Evolutionary conservation across 2,797 vertebrate species (phyloP), one percentile per base, ranked within the genome.

Genomic region (Chiloscyllium punctatum): DNA sequence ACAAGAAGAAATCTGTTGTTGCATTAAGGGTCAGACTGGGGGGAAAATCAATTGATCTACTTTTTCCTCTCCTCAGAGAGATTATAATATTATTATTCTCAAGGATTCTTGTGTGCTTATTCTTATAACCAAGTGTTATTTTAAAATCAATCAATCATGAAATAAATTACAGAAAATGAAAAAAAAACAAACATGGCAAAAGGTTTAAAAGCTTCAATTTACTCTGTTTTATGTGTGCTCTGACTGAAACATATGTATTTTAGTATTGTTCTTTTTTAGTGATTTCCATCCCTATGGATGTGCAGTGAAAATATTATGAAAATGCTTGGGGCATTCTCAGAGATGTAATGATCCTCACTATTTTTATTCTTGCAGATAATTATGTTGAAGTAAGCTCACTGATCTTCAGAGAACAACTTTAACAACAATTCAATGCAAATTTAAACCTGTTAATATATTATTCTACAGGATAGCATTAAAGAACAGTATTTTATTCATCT

Each of bases 151-250:
- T 95, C 94, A 48, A 95, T 95, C 42, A 48, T 87, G 53, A 95
- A 95, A 95, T 25, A 95, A 95, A 95, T 95, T 95, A 95, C 77
- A 66, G 95, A 88, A 88, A 95, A 95, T 86, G 62, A 88, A 88
- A 84, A 95, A 95, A 86, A 86, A 95, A 82, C 95, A 33, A 66
- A 95, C 37, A 95, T 37, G 94, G 71, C 48, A 77, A 95, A 95
- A 23, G 95, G 62, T 95, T 86, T 95, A 86, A 71, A 66, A 95
- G 95, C 95, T 86, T 95, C 79, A 90, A 30, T 77, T 88, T 95
- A 42, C 15, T 87, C 27, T 74, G 69, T 51, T 95, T 95, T 95
- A 95, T 74, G 94, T 51, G 42, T 71, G 57, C 71, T 95, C 74
- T 95, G 71, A 95, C 48, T 95, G 94, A 95, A 95, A 95, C 94